phyloP scores from a whole-genome alignment of 2,888 invertebrate genomes.

The Melinaea menophilus region DNA sequence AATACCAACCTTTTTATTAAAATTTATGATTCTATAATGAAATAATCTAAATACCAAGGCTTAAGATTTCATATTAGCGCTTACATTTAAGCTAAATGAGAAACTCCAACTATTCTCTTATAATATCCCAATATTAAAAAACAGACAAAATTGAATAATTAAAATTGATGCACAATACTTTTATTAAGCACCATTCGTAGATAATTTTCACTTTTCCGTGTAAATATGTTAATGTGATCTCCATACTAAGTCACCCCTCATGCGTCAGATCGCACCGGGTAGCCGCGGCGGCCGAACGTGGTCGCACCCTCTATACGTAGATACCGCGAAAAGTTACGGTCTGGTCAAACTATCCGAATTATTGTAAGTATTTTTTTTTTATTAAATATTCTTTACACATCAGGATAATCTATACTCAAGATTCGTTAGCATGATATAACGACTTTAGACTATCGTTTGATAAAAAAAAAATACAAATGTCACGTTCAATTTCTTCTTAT shows the following conservation, averaged over 20 bases:
- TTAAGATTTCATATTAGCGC: too few species aligned
- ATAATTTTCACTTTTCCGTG: slow-evolving; percentile 22
- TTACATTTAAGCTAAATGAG: too few species aligned
- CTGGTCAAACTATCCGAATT: slow-evolving; percentile 19
- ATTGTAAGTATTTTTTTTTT: slow-evolving; percentile 21
- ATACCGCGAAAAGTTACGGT: slow-evolving; percentile 52
- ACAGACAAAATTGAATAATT: not conserved
- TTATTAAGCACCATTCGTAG: slow-evolving; percentile 9
- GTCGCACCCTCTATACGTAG: slow-evolving; percentile 29
- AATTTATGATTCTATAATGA: too few species aligned
- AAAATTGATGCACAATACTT: slow-evolving; percentile 1
- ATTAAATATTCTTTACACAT: not conserved
- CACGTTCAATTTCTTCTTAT: too few species aligned
- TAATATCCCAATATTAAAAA: too few species aligned
- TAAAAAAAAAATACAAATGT: too few species aligned
- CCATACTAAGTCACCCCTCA: slow-evolving; percentile 34
- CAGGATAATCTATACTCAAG: too few species aligned
- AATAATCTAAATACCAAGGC: too few species aligned
- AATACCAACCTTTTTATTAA: too few species aligned
- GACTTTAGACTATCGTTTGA: too few species aligned
- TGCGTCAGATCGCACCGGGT: slow-evolving; percentile 48
- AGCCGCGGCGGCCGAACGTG: slow-evolving; percentile 42
- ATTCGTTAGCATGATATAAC: too few species aligned
- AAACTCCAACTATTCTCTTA: too few species aligned
- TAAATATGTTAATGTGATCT: slow-evolving; percentile 19